phyloP scores from a whole-genome alignment of 2,888 invertebrate genomes.

The Chymomyza amoena region DNA sequence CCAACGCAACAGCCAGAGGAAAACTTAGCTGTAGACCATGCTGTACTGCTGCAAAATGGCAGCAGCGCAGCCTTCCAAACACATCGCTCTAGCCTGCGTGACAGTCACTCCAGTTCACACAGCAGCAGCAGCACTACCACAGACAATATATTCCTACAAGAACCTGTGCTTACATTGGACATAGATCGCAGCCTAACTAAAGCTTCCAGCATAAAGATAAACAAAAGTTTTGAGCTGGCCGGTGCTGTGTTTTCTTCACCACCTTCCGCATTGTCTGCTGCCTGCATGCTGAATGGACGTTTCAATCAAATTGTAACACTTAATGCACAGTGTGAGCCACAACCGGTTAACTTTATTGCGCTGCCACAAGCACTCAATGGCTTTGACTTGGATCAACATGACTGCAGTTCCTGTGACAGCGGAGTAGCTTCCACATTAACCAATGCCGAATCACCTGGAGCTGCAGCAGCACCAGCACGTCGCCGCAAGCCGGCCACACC shows the following conservation, averaged over 20 bases:
- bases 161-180: slow-evolving; percentile 77
- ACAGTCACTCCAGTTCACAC: slow-evolving; percentile 70
- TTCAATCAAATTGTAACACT: slow-evolving; percentile 77
- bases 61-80: slow-evolving; percentile 44
- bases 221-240: slow-evolving; percentile 75
- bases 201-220: slow-evolving; percentile 78
- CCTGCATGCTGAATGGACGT: slow-evolving; percentile 74
- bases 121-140: slow-evolving; percentile 64
- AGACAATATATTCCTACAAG: slow-evolving; percentile 78
- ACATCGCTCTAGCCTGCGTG: slow-evolving; percentile 59
- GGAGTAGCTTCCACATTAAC: slow-evolving; percentile 72
- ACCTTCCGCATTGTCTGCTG: slow-evolving; percentile 58
- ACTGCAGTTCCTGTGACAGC: slow-evolving; percentile 79
- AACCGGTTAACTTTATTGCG: neutral
- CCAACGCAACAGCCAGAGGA: slow-evolving; percentile 19
- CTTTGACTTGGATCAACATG: slow-evolving; percentile 71
- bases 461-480: slow-evolving; percentile 32
- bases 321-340: slow-evolving; percentile 56
- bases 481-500: slow-evolving; percentile 80
- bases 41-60: slow-evolving; percentile 7
- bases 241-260: slow-evolving; percentile 76
- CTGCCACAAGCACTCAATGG: slow-evolving; percentile 10
- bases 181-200: slow-evolving; percentile 78
- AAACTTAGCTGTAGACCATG: slow-evolving; percentile 22
- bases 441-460: slow-evolving; percentile 31